Conservation (phyloP, 1,140 invertebrate species). For the Musca domestica region DNA sequence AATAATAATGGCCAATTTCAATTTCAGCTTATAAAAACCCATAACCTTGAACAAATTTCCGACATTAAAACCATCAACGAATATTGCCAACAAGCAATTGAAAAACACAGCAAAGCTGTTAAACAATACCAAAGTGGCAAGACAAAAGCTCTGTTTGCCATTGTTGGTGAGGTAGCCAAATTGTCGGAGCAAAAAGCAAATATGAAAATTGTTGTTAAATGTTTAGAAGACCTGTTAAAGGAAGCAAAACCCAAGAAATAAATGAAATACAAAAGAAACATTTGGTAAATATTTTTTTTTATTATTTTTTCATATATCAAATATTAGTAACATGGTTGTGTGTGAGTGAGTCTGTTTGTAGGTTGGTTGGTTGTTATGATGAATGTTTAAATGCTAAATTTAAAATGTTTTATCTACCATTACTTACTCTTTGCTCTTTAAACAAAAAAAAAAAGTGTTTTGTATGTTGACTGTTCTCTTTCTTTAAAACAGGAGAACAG, state of each 20-base stretch:
- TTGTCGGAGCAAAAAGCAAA: constrained; percentile 64
- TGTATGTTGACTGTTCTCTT: constrained; percentile 21
- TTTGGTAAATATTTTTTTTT: constrained; percentile 10
- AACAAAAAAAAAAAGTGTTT: neutral
- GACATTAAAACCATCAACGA: constrained; percentile 61
- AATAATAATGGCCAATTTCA: constrained; percentile 30
- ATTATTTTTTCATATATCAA: constrained; percentile 11
- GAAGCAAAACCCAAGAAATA: constrained; percentile 12
- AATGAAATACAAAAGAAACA: neutral
- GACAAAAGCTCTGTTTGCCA: constrained; percentile 63
- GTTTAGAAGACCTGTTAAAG: constrained; percentile 63
- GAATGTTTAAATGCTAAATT: neutral
- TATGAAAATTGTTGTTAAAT: constrained; percentile 61
- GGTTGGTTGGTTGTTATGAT: neutral
- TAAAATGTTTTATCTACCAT: neutral
- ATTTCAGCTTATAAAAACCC: constrained; percentile 62
- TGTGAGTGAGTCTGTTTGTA: neutral
- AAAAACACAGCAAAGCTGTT: constrained; percentile 68
- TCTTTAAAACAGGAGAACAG: constrained; percentile 23
- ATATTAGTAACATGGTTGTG: neutral
- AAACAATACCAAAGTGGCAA: constrained; percentile 69
- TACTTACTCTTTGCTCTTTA: neutral
- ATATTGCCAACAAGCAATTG: constrained; percentile 63
- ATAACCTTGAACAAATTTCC: constrained; percentile 65
- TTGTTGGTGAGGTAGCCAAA: constrained; percentile 62